These are phyloP conservation scores for Trichogramma dendrolimi DNA, from an alignment of 2,888 invertebrate genomes.

Conservation along the genomic window DNA sequence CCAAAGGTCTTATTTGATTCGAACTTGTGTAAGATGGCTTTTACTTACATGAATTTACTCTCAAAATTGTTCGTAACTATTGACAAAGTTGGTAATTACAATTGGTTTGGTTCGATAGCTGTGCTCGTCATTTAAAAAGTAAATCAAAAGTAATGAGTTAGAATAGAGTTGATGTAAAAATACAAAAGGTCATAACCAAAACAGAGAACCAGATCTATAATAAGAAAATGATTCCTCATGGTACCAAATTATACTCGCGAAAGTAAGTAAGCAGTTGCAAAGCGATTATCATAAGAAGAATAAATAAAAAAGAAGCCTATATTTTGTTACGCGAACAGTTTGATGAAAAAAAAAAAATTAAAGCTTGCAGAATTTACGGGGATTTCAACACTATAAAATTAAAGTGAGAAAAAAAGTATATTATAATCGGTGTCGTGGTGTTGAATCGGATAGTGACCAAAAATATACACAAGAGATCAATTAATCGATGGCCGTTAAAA, in stretches of 20 bases:
- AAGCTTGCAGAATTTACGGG: neutral
- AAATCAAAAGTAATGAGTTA: no score
- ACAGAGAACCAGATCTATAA: neutral
- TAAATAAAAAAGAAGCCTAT: slow-evolving; percentile 18
- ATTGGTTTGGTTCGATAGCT: no score
- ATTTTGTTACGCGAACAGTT: slow-evolving; percentile 27
- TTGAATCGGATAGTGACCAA: neutral
- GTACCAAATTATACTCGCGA: slow-evolving; percentile 28
- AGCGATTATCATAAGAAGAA: slow-evolving; percentile 20
- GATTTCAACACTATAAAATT: no score
- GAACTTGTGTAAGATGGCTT: no score
- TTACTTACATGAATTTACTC: no score
- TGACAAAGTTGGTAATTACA: no score
- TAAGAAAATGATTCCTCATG: slow-evolving; percentile 15
- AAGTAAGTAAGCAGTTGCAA: slow-evolving; percentile 26
- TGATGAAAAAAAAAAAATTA: slow-evolving; percentile 8
- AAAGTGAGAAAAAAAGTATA: no score
- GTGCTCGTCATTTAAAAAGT: no score
- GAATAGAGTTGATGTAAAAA: no score
- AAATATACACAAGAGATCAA: neutral
- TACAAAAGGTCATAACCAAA: neutral
- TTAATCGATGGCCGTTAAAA: neutral
- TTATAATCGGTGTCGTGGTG: no score
- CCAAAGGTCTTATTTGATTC: no score
- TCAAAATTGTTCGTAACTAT: no score